Conservation (phyloP, 1,140 invertebrate genomes). For the Heliothis virescens region DNA sequence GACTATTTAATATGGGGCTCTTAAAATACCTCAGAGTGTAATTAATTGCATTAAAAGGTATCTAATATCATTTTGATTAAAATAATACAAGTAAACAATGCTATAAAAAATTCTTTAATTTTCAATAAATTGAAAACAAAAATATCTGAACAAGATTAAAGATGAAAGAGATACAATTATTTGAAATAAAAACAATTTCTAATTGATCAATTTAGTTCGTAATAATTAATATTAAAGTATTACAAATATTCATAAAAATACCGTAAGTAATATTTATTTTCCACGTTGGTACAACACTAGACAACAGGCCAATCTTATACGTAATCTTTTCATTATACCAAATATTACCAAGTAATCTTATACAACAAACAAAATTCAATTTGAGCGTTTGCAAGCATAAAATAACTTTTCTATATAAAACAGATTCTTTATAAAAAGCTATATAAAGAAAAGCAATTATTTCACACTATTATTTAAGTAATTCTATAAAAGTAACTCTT, state of each 20-base stretch:
- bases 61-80: too few relatives aligned
- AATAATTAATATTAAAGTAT: neutral
- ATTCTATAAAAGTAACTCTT: constrained; percentile 7
- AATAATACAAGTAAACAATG: too few relatives aligned
- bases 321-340: neutral
- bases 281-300: neutral
- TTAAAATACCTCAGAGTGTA: too few relatives aligned
- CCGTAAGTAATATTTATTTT: neutral
- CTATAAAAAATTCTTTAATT: too few relatives aligned
- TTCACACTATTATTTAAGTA: neutral
- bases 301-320: neutral
- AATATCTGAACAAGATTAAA: too few relatives aligned
- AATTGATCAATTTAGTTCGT: neutral
- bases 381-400: constrained; percentile 5
- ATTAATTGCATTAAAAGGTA: too few relatives aligned
- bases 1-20: too few relatives aligned
- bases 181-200: neutral
- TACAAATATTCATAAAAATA: constrained; percentile 1
- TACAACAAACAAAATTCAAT: neutral
- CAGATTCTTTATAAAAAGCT: neutral
- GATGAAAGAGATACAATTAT: too few relatives aligned
- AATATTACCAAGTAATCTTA: neutral
- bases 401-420: neutral
- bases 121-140: too few relatives aligned
- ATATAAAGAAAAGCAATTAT: neutral